Percentiles rank a stretch among this genome's conserved stretches.
These are phyloP conservation scores for Peribatodes rhomboidaria DNA, from an alignment of 2,888 invertebrate species.

Conservation along the genomic window DNA sequence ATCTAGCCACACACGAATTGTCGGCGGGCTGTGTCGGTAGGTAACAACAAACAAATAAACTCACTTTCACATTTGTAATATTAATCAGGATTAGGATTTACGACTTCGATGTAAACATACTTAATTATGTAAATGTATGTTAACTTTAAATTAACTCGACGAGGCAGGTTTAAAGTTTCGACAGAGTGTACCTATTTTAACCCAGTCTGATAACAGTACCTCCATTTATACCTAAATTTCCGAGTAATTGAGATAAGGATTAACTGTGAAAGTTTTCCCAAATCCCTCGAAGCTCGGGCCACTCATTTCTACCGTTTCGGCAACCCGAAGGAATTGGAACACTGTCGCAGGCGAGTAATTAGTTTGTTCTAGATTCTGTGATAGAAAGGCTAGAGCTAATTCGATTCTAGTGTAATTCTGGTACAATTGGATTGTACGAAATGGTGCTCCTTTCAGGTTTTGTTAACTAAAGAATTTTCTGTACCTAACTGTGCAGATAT, in stretches of 20 bases:
- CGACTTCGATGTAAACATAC: no score
- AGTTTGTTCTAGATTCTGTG: conserved; percentile 24
- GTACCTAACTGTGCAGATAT: no score
- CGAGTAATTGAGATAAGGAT: conserved; percentile 24
- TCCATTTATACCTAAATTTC: conserved; percentile 12
- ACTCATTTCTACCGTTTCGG: conserved; percentile 17
- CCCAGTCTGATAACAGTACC: not conserved
- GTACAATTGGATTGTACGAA: conserved; percentile 14
- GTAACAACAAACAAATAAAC: no score
- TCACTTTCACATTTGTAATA: no score
- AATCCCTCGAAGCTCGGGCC: conserved; percentile 11
- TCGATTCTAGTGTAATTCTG: conserved; percentile 1
- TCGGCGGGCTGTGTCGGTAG: no score
- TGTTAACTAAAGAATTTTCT: not conserved
- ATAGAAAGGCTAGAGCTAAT: conserved; percentile 7
- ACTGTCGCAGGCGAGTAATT: conserved; percentile 23
- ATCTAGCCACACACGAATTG: no score
- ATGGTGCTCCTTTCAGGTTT: not conserved
- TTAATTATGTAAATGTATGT: no score
- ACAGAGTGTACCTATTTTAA: not conserved
- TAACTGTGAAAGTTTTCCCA: conserved; percentile 29
- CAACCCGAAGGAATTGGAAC: conserved; percentile 13
- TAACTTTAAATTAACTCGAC: no score
- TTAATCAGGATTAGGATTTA: no score
- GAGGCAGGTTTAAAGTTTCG: not conserved